Percentiles rank a stretch among this genome's conserved stretches.
Conservation (phyloP, 2,888 invertebrate species). For the Colostygia pectinataria region DNA sequence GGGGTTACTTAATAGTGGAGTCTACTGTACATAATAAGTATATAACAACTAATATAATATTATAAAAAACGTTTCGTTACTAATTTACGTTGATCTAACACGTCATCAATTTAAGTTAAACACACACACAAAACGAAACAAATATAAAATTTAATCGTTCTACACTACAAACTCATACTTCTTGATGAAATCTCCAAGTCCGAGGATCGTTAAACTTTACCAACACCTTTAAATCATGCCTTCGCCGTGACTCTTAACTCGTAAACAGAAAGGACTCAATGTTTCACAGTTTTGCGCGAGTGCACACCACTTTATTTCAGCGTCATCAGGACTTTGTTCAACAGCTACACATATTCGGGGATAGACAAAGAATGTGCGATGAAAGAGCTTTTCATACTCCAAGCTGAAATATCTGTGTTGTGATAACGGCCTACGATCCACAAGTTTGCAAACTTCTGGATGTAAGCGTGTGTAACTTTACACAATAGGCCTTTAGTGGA, state of each 20-base stretch:
- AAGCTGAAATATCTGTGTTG: conserved; percentile 44
- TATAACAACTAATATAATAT: too few relatives aligned
- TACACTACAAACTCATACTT: not conserved
- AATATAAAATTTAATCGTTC: not conserved
- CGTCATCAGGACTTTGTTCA: conserved; percentile 55
- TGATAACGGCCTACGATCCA: conserved; percentile 61
- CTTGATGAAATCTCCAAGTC: conserved; percentile 4
- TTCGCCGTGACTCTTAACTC: conserved; percentile 6
- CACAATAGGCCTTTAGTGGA: conserved; percentile 14
- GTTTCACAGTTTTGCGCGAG: conserved; percentile 44
- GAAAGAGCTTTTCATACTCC: conserved; percentile 64
- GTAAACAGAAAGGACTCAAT: conserved; percentile 22
- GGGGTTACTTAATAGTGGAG: too few relatives aligned
- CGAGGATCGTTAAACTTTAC: conserved; percentile 2
- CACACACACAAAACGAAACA: not conserved
- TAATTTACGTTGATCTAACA: too few relatives aligned
- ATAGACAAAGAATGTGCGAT: conserved; percentile 65
- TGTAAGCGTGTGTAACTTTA: conserved; percentile 19
- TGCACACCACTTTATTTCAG: conserved; percentile 61
- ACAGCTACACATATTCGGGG: conserved; percentile 64
- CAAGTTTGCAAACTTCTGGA: conserved; percentile 30
- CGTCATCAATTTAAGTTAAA: not conserved
- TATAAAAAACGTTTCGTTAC: too few relatives aligned
- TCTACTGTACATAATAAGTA: too few relatives aligned
- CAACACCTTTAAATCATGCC: conserved; percentile 11